phyloP scores from a whole-genome alignment of 2,888 invertebrate genomes.

The Callinectes sapidus region DNA sequence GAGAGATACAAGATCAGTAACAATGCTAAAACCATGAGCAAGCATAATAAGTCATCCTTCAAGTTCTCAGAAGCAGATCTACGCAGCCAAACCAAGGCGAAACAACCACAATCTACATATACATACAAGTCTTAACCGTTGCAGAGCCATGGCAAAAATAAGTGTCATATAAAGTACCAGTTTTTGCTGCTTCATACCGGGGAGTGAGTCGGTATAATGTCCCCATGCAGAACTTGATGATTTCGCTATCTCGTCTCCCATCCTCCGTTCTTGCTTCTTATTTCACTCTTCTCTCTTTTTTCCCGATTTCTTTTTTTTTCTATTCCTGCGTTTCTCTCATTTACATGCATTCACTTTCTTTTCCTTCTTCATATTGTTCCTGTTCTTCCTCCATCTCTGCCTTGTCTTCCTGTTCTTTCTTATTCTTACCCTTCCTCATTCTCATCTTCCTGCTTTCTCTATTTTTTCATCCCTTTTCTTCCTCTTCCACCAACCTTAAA shows the following conservation, averaged over 20 bases:
- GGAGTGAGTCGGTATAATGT: too few species aligned
- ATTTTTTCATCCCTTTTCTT: background rate
- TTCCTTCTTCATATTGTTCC: background rate
- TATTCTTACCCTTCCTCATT: background rate
- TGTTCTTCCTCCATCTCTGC: too few species aligned
- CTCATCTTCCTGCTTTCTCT: background rate
- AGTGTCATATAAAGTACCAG: too few species aligned
- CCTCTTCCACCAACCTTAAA: background rate
- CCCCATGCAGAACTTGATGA: background rate
- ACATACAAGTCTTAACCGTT: too few species aligned
- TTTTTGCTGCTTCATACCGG: too few species aligned
- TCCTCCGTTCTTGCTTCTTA: background rate
- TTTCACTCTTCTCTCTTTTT: background rate
- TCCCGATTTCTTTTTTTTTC: background rate
- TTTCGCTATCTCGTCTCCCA: background rate
- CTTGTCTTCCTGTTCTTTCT: background rate
- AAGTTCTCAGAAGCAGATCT: too few species aligned
- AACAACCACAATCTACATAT: too few species aligned
- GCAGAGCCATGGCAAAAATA: too few species aligned
- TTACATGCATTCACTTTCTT: constrained; percentile 1
- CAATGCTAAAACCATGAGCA: too few species aligned
- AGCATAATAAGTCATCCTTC: too few species aligned
- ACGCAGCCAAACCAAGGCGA: too few species aligned
- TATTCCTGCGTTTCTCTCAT: background rate
- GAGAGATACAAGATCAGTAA: too few species aligned